Base-by-base conservation (phyloP, 2,113 vertebrate genomes). In the Boulengeromyrus knoepffleri region DNA sequence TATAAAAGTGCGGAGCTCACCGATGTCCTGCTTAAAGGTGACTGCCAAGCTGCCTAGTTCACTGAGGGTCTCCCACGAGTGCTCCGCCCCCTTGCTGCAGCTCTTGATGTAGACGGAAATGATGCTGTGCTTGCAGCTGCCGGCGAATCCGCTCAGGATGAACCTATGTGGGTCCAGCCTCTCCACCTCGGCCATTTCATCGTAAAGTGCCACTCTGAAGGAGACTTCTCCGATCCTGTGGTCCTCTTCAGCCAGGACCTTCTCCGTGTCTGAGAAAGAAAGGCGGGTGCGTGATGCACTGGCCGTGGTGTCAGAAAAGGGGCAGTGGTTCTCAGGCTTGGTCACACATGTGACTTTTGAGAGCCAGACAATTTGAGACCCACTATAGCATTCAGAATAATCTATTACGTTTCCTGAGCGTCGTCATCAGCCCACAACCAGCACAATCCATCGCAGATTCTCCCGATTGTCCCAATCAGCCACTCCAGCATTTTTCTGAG, bases 31-130 rank as follows among this genome's bases (percentile, higher is more conserved):
- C 58, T 90, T 92, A 89, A 95, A 95, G 50, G 91, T 94, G 46
- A 95, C 93, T 24, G 90, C 90, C 31, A 95, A 90, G 24, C 80
- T 91, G 31, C 91, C 49, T 31, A 62, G 90, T 15, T 93, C 93
- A n/a, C 92, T 90, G 10, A 95, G 39, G 2, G 92, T 74, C 90
- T 95, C 93, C 92, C 93, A 94, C 31, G 53, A 53, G 42, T 94
- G 92, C 19, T 89, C 77, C 42, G 90, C 88, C 3, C 88, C 91
- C 31, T 89, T 89, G 92, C 93, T 92, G 87, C 93, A 93, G 92
- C 92, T 94, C 56, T 90, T 88, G 84, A 95, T 90, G 89, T 92
- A 94, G 39, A 93, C 1, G 36, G 91, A 77, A 47, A 94, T 88
- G 9, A 91, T 27, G 12, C 86, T 88, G 53, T 80, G 85, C n/a